Base-by-base conservation (phyloP, 2,113 vertebrate species). In the Aptenodytes forsteri region DNA sequence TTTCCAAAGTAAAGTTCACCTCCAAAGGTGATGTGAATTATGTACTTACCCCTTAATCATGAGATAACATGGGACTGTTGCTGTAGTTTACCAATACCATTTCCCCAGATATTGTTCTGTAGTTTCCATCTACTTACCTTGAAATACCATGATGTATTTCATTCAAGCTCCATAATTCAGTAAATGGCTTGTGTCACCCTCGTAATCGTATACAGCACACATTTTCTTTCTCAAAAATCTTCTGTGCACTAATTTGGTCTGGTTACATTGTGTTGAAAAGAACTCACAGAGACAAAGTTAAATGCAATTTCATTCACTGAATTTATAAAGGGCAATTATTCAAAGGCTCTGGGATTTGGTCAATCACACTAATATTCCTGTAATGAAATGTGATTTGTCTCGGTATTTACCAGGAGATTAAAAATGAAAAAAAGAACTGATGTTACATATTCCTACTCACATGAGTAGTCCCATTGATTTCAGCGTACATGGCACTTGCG, bases 1-100 rank as follows among this genome's bases (percentile, higher is more conserved):
- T 92, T 96, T 97, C 67, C 85, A 95, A 90, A 89, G 69, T 77
- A 87, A 96, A 95, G 65, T 91, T 97, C 84, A 77, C 46, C 34
- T 90, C 58, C 50, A 82, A 29, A 84, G 70, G 36, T 82, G 61
- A 36, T 66, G 69, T 2, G 6, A 56, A 34, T 96, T 94, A 46
- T 67, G 40, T 79, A 87, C 54, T 22, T 95, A 50, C 20, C 11
- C 22, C 30, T 87, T 89, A 89, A 89, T 80, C 40, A 70, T 54
- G 27, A 55, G 70, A 52, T 88, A 83, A 27, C 29, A 23, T 17
- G 22, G 62, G 55, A n/a, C 75, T n/a, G 15, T 38, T 88, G 36
- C 66, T 86, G 32, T 65, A 77, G 66, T 66, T 96, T 93, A 34
- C 75, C 20, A 19, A 0, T 61, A 58, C 44, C 2, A 54, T 93